Evolutionary conservation across 1,140 invertebrate genomes (phyloP).

Genomic region (Cyrtorhinus lividipennis): DNA sequence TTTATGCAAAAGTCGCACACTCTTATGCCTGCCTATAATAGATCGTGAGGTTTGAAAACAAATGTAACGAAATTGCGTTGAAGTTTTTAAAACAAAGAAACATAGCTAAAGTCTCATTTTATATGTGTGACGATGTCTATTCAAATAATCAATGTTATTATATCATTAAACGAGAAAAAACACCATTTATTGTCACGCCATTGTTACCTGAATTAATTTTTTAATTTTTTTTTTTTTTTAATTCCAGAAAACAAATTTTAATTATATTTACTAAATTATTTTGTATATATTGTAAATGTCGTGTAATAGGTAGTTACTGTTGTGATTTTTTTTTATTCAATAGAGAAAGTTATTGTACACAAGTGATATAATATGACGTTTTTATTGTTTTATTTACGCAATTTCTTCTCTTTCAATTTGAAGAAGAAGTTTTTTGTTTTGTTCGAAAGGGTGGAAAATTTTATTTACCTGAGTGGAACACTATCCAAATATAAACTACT

Average conservation of each 20-base stretch:
- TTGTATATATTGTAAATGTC: slow-evolving; percentile 21
- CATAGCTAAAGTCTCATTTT: slow-evolving; percentile 13
- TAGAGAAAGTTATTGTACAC: not conserved
- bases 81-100: slow-evolving; percentile 5
- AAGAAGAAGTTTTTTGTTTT: no score
- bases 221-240: slow-evolving; percentile 10
- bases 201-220: slow-evolving; percentile 16
- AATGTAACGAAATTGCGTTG: not conserved
- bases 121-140: slow-evolving; percentile 20
- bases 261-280: slow-evolving; percentile 18
- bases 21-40: slow-evolving; percentile 17
- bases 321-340: slow-evolving; percentile 15
- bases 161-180: slow-evolving; percentile 14
- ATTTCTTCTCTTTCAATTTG: not conserved
- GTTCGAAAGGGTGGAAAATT: not conserved
- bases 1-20: slow-evolving; percentile 18
- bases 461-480: slow-evolving; percentile 2
- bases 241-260: not conserved
- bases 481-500: slow-evolving; percentile 6
- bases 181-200: slow-evolving; percentile 19
- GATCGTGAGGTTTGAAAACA: slow-evolving; percentile 7
- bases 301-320: slow-evolving; percentile 17
- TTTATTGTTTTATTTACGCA: not conserved
- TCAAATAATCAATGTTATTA: slow-evolving; percentile 17
- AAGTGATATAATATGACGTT: not conserved